Percentiles rank a stretch among this genome's conserved stretches.
Evolutionary conservation across 2,113 vertebrate species (phyloP).

Genomic region (Scalopus aquaticus): DNA sequence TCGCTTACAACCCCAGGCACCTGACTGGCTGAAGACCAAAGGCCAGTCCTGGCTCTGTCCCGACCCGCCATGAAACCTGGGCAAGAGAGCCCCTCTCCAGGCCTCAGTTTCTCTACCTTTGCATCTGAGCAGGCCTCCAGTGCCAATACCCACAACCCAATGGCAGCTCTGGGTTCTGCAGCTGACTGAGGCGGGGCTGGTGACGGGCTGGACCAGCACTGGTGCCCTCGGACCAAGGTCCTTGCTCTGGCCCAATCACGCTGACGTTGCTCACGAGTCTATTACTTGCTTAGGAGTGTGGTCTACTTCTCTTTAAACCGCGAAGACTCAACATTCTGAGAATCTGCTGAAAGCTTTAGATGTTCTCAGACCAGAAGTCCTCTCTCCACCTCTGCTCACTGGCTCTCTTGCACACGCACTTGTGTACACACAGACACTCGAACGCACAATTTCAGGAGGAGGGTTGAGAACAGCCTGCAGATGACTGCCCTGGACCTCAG

Average conservation of each 20-base stretch:
- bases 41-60: not conserved
- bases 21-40: not conserved
- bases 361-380: not conserved
- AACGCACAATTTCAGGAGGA: not conserved
- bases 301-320: not conserved
- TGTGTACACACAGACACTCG: not conserved
- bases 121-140: not conserved
- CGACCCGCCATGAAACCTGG: not conserved
- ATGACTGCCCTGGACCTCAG: not conserved
- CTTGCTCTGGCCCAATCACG: not conserved
- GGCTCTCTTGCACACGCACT: not conserved
- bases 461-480: not conserved
- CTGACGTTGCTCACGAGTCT: not conserved
- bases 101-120: not conserved
- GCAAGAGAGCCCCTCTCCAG: not conserved
- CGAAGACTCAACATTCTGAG: not conserved
- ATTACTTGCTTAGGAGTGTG: not conserved
- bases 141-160: accelerated
- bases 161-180: not conserved
- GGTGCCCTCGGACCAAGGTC: accelerated
- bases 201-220: not conserved
- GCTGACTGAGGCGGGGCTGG: accelerated
- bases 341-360: not conserved
- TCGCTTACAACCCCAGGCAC: not conserved
- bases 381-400: not conserved